These are phyloP conservation scores for Salminus brasiliensis DNA, from an alignment of 2,113 vertebrate genomes.

Conservation along the genomic window DNA sequence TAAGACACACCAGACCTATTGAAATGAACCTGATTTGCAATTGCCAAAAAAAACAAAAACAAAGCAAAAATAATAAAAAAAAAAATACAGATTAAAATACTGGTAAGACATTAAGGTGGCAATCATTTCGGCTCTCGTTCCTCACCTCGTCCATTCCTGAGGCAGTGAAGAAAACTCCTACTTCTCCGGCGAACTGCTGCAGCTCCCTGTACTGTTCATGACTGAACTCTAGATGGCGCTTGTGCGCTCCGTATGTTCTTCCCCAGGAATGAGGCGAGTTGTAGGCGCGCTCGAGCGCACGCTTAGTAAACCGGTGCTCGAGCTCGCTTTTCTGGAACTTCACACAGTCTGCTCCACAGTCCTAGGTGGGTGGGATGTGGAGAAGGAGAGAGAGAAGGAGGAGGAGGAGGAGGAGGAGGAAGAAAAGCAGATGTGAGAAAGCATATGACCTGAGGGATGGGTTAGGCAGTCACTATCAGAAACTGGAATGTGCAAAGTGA, in stretches of 20 bases:
- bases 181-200: constrained; percentile 84
- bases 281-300: constrained; percentile 85
- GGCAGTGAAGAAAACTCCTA: constrained; percentile 94
- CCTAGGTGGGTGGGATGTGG: constrained; percentile 70
- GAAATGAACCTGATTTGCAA: too few species aligned
- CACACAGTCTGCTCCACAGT: constrained; percentile 93
- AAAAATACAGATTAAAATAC: too few species aligned
- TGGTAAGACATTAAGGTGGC: too few species aligned
- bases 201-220: constrained; percentile 90
- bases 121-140: background rate
- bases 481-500: background rate
- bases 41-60: too few species aligned
- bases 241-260: constrained; percentile 90
- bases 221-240: constrained; percentile 90
- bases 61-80: too few species aligned
- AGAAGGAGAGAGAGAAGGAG: background rate
- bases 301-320: constrained; percentile 89
- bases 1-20: too few species aligned
- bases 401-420: background rate
- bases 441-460: background rate
- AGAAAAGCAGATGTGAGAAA: background rate
- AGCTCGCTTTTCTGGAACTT: constrained; percentile 97
- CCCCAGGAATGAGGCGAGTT: constrained; percentile 89
- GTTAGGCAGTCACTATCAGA: background rate
- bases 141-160: constrained; percentile 97